phyloP scores from a whole-genome alignment of 2,797 vertebrate species.

The Neosilurus hyrtlii region DNA sequence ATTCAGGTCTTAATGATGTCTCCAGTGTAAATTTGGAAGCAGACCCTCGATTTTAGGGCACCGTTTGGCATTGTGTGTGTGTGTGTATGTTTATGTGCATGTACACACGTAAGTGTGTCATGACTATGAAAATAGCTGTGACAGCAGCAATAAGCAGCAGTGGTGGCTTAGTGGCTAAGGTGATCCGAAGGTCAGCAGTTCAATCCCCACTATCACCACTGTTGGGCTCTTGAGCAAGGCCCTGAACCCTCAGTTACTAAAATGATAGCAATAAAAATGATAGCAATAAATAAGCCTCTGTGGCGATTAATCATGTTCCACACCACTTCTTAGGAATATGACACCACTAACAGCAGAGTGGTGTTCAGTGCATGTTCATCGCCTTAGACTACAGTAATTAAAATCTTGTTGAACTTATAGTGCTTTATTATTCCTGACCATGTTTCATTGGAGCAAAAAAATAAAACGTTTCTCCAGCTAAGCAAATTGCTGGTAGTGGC shows the following conservation, averaged over 20 bases:
- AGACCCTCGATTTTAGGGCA: background rate
- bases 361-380: background rate
- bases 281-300: background rate
- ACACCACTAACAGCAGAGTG: background rate
- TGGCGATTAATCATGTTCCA: background rate
- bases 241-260: no score
- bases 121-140: background rate
- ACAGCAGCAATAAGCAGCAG: background rate
- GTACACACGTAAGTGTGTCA: background rate
- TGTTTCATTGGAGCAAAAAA: background rate
- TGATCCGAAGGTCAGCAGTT: no score
- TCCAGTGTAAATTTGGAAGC: background rate
- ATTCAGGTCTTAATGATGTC: background rate
- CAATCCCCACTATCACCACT: no score
- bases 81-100: background rate
- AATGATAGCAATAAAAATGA: no score
- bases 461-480: background rate
- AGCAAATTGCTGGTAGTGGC: conserved; percentile 8
- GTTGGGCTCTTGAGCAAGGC: no score
- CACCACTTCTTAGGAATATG: background rate
- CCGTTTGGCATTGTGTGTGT: background rate
- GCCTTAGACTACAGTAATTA: conserved; percentile 21
- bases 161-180: no score
- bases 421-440: conserved; percentile 7
- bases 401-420: background rate